A percentile compares a stretch with the other conserved stretches of the same genome.
Evolutionary conservation across 2,888 invertebrate species (phyloP).

Genomic region (Disparrhopalites patrizii): DNA sequence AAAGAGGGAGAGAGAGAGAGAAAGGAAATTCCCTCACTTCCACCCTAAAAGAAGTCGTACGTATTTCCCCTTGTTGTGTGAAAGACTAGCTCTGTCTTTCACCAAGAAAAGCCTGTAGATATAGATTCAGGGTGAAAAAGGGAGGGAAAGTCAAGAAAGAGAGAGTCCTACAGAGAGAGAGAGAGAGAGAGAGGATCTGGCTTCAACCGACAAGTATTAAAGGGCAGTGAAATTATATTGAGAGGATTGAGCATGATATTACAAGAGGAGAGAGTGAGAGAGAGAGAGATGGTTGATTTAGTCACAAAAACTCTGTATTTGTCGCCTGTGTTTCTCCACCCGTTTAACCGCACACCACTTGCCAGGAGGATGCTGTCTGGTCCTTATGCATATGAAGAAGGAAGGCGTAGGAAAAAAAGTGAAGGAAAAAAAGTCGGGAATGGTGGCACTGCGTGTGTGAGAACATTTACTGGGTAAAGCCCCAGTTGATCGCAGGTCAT

Average conservation of each 20-base stretch:
- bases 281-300: constrained; percentile 14
- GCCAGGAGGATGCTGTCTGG: not conserved
- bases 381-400: not conserved
- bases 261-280: constrained; percentile 17
- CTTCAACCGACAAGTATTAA: no score
- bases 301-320: no score
- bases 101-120: no score
- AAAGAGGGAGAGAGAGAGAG: not conserved
- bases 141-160: not conserved
- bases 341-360: no score
- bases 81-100: no score
- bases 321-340: not conserved
- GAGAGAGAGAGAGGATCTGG: no score
- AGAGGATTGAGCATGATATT: constrained; percentile 1
- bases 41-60: no score
- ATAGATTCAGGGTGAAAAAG: not conserved
- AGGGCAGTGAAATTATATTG: constrained; percentile 21
- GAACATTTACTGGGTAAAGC: constrained; percentile 12
- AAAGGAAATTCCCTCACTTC: no score
- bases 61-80: no score
- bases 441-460: not conserved
- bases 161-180: not conserved
- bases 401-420: no score
- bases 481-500: constrained; percentile 6
- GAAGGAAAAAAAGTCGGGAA: constrained; percentile 4